A percentile compares a stretch with the other conserved stretches of the same genome.
These are phyloP conservation scores for Dermatophagoides farinae DNA, from an alignment of 1,140 invertebrate species.

Conservation along the genomic window DNA sequence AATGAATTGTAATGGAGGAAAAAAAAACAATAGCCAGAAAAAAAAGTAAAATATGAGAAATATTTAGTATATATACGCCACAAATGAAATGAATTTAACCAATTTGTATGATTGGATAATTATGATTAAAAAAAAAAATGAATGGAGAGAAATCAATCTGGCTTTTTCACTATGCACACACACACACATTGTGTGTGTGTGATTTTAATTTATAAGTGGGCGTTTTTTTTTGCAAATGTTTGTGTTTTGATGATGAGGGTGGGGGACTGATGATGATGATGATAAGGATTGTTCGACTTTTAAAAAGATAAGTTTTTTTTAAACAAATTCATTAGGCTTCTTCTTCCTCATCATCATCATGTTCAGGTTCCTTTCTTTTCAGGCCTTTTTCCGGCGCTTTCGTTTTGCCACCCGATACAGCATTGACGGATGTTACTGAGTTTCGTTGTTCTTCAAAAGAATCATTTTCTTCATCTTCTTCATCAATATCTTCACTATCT, in stretches of 20 bases:
- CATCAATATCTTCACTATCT: constrained; percentile 9
- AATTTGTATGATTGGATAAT: too few species aligned
- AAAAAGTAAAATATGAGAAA: too few species aligned
- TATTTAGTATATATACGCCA: too few species aligned
- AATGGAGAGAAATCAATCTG: too few species aligned
- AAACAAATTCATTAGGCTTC: neutral
- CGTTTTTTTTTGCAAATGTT: neutral
- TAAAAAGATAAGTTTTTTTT: neutral
- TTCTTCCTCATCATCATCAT: neutral
- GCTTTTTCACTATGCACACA: too few species aligned
- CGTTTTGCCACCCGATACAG: neutral
- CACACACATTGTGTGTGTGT: neutral
- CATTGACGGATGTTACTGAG: neutral
- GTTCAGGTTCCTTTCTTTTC: too few species aligned
- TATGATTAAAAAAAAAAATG: too few species aligned
- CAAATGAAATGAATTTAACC: too few species aligned
- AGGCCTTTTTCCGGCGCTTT: constrained; percentile 1
- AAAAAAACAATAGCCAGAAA: too few species aligned
- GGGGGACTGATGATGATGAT: neutral
- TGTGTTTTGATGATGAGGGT: neutral
- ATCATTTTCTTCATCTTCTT: constrained; percentile 8
- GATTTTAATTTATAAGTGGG: neutral
- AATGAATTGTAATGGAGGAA: too few species aligned
- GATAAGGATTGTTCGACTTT: neutral
- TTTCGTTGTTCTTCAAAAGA: neutral